Conservation (phyloP, 1,140 invertebrate species). For the Lasaia peninsularis region DNA sequence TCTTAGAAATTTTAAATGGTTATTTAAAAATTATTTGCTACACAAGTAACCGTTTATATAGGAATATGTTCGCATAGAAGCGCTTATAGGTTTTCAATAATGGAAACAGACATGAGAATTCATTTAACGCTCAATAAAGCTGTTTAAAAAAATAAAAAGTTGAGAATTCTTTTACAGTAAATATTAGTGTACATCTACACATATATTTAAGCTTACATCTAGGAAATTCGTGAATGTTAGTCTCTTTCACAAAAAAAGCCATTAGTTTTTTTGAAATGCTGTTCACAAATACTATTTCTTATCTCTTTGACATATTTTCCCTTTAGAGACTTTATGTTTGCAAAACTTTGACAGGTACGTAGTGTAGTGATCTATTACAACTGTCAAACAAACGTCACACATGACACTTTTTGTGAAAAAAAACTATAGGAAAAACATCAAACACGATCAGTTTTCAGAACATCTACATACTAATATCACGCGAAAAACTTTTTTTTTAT, state of each 20-base stretch:
- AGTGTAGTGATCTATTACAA: too few species aligned
- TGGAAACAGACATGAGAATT: neutral
- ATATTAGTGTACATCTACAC: neutral
- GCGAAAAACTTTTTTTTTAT: slow-evolving; percentile 30
- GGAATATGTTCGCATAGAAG: neutral
- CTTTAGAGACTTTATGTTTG: too few species aligned
- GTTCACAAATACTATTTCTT: too few species aligned
- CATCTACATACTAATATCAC: slow-evolving; percentile 61
- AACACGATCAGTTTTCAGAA: slow-evolving; percentile 28
- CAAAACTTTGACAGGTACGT: too few species aligned
- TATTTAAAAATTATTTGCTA: neutral
- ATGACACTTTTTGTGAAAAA: neutral
- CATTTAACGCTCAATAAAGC: slow-evolving; percentile 28
- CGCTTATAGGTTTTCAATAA: neutral
- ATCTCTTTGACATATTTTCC: too few species aligned
- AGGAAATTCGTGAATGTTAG: slow-evolving; percentile 55
- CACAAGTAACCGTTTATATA: neutral
- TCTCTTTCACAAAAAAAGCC: slow-evolving; percentile 6
- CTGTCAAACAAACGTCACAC: too few species aligned
- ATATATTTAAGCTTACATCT: slow-evolving; percentile 57
- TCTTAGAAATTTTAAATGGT: too few species aligned
- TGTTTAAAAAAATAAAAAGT: slow-evolving; percentile 17
- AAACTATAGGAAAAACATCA: slow-evolving; percentile 19
- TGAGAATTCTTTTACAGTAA: slow-evolving; percentile 11
- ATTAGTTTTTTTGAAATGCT: too few species aligned